A percentile compares a stretch with the other conserved stretches of the same genome.
phyloP scores from a whole-genome alignment of 2,888 invertebrate genomes.

The Elegia similella region DNA sequence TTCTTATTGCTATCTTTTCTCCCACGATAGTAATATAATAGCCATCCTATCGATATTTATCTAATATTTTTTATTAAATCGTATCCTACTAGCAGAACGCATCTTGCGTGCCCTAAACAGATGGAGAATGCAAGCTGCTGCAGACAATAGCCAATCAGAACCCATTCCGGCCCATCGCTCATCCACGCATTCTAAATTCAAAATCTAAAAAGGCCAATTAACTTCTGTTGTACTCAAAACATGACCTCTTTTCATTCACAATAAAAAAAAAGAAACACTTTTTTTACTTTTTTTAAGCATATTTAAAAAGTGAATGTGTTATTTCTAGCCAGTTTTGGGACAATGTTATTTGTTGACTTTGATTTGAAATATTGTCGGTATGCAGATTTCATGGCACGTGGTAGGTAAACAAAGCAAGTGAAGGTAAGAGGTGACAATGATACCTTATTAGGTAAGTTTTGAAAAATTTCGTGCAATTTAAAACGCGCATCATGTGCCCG shows the following conservation, averaged over 20 bases:
- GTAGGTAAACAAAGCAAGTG: not conserved
- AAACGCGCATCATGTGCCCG: too few relatives aligned
- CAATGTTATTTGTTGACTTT: not conserved
- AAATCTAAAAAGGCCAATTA: slow-evolving; percentile 43
- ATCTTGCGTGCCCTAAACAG: not conserved
- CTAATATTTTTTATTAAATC: too few relatives aligned
- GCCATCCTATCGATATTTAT: too few relatives aligned
- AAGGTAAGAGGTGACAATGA: too few relatives aligned
- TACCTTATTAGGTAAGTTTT: too few relatives aligned
- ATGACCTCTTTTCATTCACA: slow-evolving; percentile 6
- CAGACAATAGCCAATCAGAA: slow-evolving; percentile 70
- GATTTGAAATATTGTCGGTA: slow-evolving; percentile 1
- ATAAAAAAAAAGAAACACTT: not conserved
- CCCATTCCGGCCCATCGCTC: slow-evolving; percentile 49
- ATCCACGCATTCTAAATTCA: slow-evolving; percentile 52
- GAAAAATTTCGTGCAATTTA: too few relatives aligned
- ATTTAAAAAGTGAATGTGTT: not conserved
- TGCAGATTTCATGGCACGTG: slow-evolving; percentile 5
- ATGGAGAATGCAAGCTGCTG: slow-evolving; percentile 54
- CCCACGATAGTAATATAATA: too few relatives aligned
- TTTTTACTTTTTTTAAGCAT: not conserved
- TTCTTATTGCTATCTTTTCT: too few relatives aligned
- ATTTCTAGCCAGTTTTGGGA: slow-evolving; percentile 12
- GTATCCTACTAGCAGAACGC: too few relatives aligned
- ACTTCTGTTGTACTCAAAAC: slow-evolving; percentile 8